Base-by-base conservation (phyloP, 2,888 invertebrate species). In the Frankliniella fusca region DNA sequence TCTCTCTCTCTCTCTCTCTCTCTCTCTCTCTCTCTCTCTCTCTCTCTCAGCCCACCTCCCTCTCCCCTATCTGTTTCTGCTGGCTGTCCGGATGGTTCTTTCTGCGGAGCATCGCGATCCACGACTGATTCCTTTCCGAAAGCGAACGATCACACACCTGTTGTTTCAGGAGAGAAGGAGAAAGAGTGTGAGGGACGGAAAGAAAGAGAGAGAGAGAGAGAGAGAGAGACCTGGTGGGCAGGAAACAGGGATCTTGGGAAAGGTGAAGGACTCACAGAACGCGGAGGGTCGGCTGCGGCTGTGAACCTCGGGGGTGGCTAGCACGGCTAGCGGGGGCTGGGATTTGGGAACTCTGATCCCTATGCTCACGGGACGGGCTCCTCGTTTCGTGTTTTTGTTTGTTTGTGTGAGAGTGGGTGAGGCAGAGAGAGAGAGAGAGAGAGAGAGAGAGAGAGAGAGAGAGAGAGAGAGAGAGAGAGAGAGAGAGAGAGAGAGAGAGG, bases 381-480 rank as follows among this genome's bases (percentile, higher is more conserved):
- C 38, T 38, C 5, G 38, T 38, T 38, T 38, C 38, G 38, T 38
- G 5, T 38, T n/a, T n/a, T n/a, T n/a, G n/a, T n/a, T n/a, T 38
- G 38, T 38, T 2, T 38, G 5, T 38, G n/a, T n/a, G 70, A 23
- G 70, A 23, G 70, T 3, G 70, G 5, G 70, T 3, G 70, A 70
- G 23, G 5, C 3, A 23, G 70, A 70, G 70, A 70, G 70, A 23
- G 70, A 70, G 70, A 23, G n/a, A 70, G 23, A 70, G n/a, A n/a
- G 70, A n/a, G n/a, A n/a, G n/a, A 70, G 48, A 28, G 48, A 80
- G 28, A 23, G 80, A 80, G 48, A 80, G 48, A 38, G 80, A 80
- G 48, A 10, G 48, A 28, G 80, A 10, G 48, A 3, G 80, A 3
- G 28, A 28, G 48, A 80, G 28, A 23, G 80, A 80, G 48, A 80